A percentile compares a stretch with the other conserved stretches of the same genome.
phyloP scores from a whole-genome alignment of 2,113 vertebrate genomes.

The Chionomys nivalis region DNA sequence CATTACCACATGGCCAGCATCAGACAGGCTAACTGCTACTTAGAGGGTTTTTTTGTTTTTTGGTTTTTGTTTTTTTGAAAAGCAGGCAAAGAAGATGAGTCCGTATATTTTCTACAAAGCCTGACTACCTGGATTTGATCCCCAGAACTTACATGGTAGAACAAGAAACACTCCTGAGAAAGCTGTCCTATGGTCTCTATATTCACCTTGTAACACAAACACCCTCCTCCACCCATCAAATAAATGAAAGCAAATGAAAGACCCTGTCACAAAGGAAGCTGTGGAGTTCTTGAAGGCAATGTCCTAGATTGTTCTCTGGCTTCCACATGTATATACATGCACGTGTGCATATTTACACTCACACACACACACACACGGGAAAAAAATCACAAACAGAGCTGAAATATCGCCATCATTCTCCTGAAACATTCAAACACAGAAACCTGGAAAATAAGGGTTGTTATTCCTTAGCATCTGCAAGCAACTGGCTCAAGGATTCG shows the following conservation, averaged over 20 bases:
- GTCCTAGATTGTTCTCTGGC: not conserved
- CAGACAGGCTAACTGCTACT: not conserved
- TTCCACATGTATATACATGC: not conserved
- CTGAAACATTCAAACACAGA: not conserved
- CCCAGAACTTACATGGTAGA: not conserved
- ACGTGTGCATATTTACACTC: not conserved
- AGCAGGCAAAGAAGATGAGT: not conserved
- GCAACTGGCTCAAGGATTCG: not conserved
- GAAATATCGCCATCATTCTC: not conserved
- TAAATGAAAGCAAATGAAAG: not conserved
- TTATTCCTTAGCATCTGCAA: not conserved
- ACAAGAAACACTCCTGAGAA: not conserved
- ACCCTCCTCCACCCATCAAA: too few species aligned
- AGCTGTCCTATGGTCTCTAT: not conserved
- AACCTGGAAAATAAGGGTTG: not conserved
- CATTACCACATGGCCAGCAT: not conserved
- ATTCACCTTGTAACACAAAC: not conserved
- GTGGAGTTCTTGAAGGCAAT: not conserved
- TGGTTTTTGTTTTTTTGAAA: too few species aligned
- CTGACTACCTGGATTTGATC: not conserved
- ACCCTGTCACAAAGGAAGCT: not conserved
- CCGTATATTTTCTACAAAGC: not conserved
- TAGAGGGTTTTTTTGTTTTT: not conserved
- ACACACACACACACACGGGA: not conserved
- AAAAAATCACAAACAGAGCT: constrained; percentile 13